Evolutionary conservation across 2,797 vertebrate genomes (phyloP).

Genomic region (Leptoclinus maculatus): DNA sequence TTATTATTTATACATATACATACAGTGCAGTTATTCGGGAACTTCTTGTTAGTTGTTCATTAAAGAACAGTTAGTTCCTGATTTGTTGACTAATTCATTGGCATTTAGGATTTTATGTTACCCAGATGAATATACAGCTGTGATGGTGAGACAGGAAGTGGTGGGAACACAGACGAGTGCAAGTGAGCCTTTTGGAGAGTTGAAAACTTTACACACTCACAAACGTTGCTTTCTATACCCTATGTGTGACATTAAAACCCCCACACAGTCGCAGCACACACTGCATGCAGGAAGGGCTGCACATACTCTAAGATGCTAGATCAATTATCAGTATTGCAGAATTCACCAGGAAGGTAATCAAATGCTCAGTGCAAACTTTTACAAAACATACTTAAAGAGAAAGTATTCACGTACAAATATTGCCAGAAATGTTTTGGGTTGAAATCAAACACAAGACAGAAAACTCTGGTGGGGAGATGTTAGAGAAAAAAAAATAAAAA

Average conservation of each 20-base stretch:
- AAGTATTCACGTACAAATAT: not conserved
- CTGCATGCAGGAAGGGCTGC: not conserved
- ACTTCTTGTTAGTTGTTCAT: not conserved
- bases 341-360: not conserved
- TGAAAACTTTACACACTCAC: slow-evolving; percentile 19
- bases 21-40: not conserved
- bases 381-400: not conserved
- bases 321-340: not conserved
- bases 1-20: not conserved
- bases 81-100: slow-evolving; percentile 12
- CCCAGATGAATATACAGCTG: slow-evolving; percentile 25
- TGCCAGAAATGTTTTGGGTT: not conserved
- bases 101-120: slow-evolving; percentile 4
- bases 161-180: slow-evolving; percentile 45
- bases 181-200: slow-evolving; percentile 17
- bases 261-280: not conserved
- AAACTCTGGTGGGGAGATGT: not conserved
- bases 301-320: not conserved
- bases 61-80: slow-evolving; percentile 2
- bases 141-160: slow-evolving; percentile 53
- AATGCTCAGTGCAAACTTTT: not conserved
- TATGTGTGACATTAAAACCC: slow-evolving; percentile 11
- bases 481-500: not conserved
- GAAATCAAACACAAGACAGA: not conserved
- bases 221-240: not conserved